A percentile compares a stretch with the other conserved stretches of the same genome.
phyloP scores from a whole-genome alignment of 2,797 vertebrate species.

The Bovichtus variegatus region DNA sequence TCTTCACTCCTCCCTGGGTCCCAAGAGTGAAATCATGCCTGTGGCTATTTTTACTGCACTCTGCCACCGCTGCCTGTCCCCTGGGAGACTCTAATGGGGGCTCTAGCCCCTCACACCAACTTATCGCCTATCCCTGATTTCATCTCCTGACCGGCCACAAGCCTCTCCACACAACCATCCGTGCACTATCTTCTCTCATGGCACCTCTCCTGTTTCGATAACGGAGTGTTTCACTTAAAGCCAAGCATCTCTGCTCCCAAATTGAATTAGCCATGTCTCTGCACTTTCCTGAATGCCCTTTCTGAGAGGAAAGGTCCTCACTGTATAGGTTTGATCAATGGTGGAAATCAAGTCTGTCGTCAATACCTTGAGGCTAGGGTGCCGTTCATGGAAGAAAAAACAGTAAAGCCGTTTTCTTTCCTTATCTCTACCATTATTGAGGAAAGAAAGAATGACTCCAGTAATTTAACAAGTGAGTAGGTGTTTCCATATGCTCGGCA shows the following conservation, averaged over 20 bases:
- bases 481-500: slow-evolving; percentile 70
- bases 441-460: slow-evolving; percentile 47
- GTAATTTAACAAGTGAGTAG: slow-evolving; percentile 69
- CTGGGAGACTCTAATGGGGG: slow-evolving; percentile 80
- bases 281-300: slow-evolving; percentile 72
- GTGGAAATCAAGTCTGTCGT: slow-evolving; percentile 71
- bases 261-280: slow-evolving; percentile 80
- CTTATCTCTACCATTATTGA: slow-evolving; percentile 51
- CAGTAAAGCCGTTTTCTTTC: slow-evolving; percentile 29
- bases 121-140: slow-evolving; percentile 82
- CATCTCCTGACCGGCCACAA: slow-evolving; percentile 78
- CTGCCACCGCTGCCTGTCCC: slow-evolving; percentile 72
- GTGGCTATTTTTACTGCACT: slow-evolving; percentile 83
- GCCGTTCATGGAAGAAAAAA: slow-evolving; percentile 35
- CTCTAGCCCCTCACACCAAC: slow-evolving; percentile 77
- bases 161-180: slow-evolving; percentile 67
- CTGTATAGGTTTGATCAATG: slow-evolving; percentile 69
- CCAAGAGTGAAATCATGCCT: slow-evolving; percentile 80
- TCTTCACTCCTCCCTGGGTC: slow-evolving; percentile 68
- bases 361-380: slow-evolving; percentile 54
- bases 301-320: slow-evolving; percentile 59
- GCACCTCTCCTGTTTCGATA: slow-evolving; percentile 79
- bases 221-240: slow-evolving; percentile 78
- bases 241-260: slow-evolving; percentile 72
- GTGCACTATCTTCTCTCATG: slow-evolving; percentile 71